These are phyloP conservation scores for Saxidomus purpurata DNA, from an alignment of 1,140 invertebrate species.

Conservation along the genomic window DNA sequence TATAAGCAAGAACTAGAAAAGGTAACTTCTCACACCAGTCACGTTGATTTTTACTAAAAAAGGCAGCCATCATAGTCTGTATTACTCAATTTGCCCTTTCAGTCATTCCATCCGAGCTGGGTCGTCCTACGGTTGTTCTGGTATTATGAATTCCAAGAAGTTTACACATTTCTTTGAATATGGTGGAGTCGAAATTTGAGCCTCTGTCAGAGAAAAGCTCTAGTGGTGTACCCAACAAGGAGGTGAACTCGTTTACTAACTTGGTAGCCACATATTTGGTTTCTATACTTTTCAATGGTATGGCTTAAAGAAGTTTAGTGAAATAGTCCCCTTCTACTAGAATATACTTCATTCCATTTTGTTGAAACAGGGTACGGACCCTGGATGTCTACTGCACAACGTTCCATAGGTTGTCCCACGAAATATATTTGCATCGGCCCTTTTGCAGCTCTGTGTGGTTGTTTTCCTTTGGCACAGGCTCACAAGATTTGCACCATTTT, in stretches of 20 bases:
- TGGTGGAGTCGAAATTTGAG: conserved; percentile 68
- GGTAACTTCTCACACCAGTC: too few species aligned
- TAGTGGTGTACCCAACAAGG: conserved; percentile 14
- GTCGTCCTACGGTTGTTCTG: too few species aligned
- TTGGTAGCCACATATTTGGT: conserved; percentile 27
- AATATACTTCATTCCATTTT: conserved; percentile 71
- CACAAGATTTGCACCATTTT: conserved; percentile 22
- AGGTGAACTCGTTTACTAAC: conserved; percentile 24
- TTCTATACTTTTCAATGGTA: conserved; percentile 36
- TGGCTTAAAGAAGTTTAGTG: conserved; percentile 63
- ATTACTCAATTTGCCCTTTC: conserved; percentile 73
- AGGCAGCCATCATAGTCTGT: conserved; percentile 48
- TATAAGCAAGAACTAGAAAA: conserved; percentile 59
- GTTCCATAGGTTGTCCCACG: conserved; percentile 57
- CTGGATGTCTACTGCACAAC: conserved; percentile 71
- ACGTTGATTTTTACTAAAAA: conserved; percentile 45
- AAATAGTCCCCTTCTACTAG: conserved; percentile 67
- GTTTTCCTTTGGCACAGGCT: conserved; percentile 22
- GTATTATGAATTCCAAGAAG: too few species aligned
- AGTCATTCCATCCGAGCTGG: conserved; percentile 70
- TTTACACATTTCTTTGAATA: conserved; percentile 68
- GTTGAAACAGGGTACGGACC: conserved; percentile 72
- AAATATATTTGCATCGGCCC: conserved; percentile 17
- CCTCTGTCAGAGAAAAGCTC: conserved; percentile 72
- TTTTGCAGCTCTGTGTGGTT: background rate